Base-by-base conservation (phyloP, 2,797 vertebrate species). In the Chelonia mydas region DNA sequence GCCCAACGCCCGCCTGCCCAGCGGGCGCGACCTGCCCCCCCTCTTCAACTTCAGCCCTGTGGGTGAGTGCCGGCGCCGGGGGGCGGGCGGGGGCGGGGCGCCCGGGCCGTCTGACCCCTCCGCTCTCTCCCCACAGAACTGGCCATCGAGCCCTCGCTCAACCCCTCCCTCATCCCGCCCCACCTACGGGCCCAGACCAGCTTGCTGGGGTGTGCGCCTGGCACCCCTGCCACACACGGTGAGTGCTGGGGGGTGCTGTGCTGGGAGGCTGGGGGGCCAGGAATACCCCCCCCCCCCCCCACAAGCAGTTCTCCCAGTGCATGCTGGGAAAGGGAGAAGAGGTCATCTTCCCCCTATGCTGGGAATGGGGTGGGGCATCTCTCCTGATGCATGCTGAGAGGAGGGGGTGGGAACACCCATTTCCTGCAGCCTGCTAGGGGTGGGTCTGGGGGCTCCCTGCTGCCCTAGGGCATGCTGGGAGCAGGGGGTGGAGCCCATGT, bases 1-100 rank as follows among this genome's bases (percentile, higher is more conserved):
- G 95, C 99, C 98, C 16, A 99, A 98, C 95, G 98, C 99, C 88
- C 99, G 99, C 88, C 98, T 99, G 93, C 99, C 99, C 96, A 99
- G 99, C 47, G 99, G 99, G 55, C 98, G 99, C 94, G 99, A 99
- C 72, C 98, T 99, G 95, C 99, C 99, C 49, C 98, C 98, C 2
- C 99, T 99, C 97, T 99, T 99, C 98, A 99, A 99, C 97, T 99
- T 99, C 98, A 99, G 99, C 98, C 98, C 99, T 47, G 98, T 99
- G 47, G 99, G 99, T 99, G 94, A 98, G 99, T 98, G 15, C 47
- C 5, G 77, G n/a, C 21, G 27, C 47, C 41, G 81, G 25, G 41
- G 87, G 61, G 41, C 33, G 31, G 23, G 25, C 41, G 61, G 7
- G 19, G 7, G 19, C 6, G 15, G 33, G 13, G 10, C 12, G 37